Evolutionary conservation across 2,888 invertebrate genomes (phyloP).

Genomic region (Eupelmus urozonus): DNA sequence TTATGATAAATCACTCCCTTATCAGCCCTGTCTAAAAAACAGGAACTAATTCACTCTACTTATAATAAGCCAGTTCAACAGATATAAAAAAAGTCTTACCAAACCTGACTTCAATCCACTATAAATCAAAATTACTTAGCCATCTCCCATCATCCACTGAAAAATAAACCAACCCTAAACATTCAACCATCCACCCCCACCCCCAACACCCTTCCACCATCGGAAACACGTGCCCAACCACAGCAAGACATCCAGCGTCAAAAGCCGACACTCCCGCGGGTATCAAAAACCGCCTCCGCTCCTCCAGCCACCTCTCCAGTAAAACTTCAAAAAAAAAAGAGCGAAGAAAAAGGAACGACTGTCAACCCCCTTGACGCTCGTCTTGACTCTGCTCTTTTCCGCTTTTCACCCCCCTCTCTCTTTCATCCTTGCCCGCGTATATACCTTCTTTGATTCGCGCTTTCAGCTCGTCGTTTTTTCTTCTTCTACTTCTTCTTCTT

Average conservation of each 20-base stretch:
- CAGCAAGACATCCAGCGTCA: conserved; percentile 3
- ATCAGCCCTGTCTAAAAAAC: too few relatives aligned
- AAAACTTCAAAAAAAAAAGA: conserved; percentile 34
- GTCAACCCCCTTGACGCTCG: conserved; percentile 53
- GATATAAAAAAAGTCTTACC: too few relatives aligned
- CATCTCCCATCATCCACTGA: too few relatives aligned
- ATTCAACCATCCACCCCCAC: too few relatives aligned
- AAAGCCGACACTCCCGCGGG: conserved; percentile 32
- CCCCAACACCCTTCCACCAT: too few relatives aligned
- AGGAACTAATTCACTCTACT: too few relatives aligned
- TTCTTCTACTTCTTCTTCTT: conserved; percentile 2
- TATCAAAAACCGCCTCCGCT: conserved; percentile 37
- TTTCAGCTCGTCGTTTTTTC: conserved; percentile 11
- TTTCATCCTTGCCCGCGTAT: not conserved
- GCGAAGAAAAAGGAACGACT: conserved; percentile 13
- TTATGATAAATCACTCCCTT: too few relatives aligned
- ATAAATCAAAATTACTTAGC: too few relatives aligned
- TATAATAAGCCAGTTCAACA: too few relatives aligned
- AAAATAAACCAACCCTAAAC: too few relatives aligned
- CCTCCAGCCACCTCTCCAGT: conserved; percentile 54
- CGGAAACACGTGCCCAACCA: too few relatives aligned
- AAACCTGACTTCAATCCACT: too few relatives aligned
- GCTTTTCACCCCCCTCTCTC: conserved; percentile 44
- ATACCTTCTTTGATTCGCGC: conserved; percentile 21
- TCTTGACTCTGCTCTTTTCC: conserved; percentile 39